phyloP scores from a whole-genome alignment of 2,888 invertebrate species.

The Mechanitis messenoides region DNA sequence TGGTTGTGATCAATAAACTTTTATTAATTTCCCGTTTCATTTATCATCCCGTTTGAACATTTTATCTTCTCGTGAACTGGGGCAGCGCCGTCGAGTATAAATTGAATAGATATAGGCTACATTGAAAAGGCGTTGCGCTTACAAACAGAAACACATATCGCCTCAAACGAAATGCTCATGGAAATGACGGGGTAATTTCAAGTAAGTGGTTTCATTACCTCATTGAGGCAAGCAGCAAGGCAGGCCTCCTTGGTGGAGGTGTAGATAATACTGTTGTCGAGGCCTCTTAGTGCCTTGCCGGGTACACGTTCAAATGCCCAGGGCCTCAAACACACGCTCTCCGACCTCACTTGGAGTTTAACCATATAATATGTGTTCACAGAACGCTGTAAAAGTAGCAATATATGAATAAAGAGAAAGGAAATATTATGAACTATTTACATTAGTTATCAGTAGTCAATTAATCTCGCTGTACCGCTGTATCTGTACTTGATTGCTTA shows the following conservation, averaged over 20 bases:
- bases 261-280: conserved; percentile 94
- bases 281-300: conserved; percentile 91
- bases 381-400: conserved; percentile 74
- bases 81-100: conserved; percentile 62
- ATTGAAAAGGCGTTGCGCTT: conserved; percentile 39
- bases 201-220: conserved; percentile 70
- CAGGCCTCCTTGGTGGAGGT: conserved; percentile 96
- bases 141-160: conserved; percentile 38
- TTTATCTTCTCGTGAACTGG: conserved; percentile 53
- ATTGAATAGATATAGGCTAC: conserved; percentile 65
- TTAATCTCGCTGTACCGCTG: neutral
- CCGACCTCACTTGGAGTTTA: conserved; percentile 91
- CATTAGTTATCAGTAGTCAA: neutral
- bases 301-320: conserved; percentile 96
- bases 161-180: conserved; percentile 32
- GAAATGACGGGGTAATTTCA: conserved; percentile 36
- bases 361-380: conserved; percentile 97
- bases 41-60: too few relatives aligned
- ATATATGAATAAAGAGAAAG: neutral
- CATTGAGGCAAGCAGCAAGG: conserved; percentile 93
- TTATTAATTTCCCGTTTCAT: conserved; percentile 40
- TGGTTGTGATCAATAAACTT: conserved; percentile 33
- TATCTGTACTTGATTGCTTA: neutral
- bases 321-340: conserved; percentile 92
- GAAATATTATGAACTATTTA: neutral